Evolutionary conservation across 2,888 invertebrate species (phyloP).

Genomic region (Cordilura impudica): DNA sequence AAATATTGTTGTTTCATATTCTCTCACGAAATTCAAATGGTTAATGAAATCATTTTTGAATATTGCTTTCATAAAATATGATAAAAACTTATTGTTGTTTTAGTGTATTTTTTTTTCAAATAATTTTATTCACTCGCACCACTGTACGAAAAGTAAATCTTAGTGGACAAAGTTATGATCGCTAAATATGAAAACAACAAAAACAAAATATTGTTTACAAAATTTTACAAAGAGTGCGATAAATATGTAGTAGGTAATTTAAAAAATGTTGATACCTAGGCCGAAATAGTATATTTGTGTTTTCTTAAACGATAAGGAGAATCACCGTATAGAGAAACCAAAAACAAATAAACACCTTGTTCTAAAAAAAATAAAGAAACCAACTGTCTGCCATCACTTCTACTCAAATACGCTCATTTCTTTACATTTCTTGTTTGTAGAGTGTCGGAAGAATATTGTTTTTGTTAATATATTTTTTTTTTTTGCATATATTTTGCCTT

Average conservation of each 20-base stretch:
- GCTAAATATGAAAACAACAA: not conserved
- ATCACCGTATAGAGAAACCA: not conserved
- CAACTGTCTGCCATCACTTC: not conserved
- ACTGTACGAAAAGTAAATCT: not conserved
- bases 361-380: conserved; percentile 1
- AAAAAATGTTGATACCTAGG: not conserved
- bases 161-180: not conserved
- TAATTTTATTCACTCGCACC: not conserved
- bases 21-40: no score
- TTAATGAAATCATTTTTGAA: no score
- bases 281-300: not conserved
- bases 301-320: not conserved
- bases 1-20: no score
- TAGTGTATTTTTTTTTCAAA: not conserved
- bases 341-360: conserved; percentile 24
- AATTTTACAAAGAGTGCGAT: conserved; percentile 7
- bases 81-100: no score
- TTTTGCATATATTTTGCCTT: conserved; percentile 76
- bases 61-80: no score
- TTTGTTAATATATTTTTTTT: conserved; percentile 61
- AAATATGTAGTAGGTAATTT: not conserved
- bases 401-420: conserved; percentile 1
- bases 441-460: conserved; percentile 9
- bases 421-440: conserved; percentile 4
- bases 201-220: conserved; percentile 41